phyloP scores from a whole-genome alignment of 2,113 vertebrate genomes.

The Calyptommatus sinebrachiatus region DNA sequence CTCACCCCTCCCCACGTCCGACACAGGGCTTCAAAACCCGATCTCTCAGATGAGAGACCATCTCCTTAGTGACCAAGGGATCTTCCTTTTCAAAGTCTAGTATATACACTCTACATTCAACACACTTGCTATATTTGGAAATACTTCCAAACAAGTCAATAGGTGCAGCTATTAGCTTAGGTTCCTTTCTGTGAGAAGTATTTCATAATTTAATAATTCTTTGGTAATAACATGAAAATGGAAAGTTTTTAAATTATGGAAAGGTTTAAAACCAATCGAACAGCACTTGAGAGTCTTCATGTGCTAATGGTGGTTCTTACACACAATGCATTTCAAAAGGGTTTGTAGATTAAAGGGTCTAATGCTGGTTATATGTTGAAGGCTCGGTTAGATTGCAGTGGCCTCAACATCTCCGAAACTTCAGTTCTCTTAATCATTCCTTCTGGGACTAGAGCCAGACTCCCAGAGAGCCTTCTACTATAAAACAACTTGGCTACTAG shows the following conservation, averaged over 20 bases:
- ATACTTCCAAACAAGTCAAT: background rate
- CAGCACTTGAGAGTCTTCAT: background rate
- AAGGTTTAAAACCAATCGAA: background rate
- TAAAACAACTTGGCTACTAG: constrained; percentile 1
- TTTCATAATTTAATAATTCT: background rate
- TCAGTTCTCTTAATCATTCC: background rate
- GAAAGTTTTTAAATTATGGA: background rate
- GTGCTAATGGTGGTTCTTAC: background rate
- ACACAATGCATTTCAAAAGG: background rate
- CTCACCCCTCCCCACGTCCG: no score
- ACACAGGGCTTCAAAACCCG: no score
- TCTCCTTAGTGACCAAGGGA: background rate
- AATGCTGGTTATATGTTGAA: background rate
- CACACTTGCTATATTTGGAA: background rate
- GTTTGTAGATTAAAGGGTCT: background rate
- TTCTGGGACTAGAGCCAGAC: background rate
- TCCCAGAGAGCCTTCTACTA: background rate
- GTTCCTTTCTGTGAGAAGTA: no score
- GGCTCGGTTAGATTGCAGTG: background rate
- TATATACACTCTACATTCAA: background rate
- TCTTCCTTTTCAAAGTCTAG: background rate
- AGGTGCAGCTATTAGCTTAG: background rate
- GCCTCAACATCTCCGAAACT: background rate
- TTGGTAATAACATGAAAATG: background rate
- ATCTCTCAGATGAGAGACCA: no score